Evolutionary conservation across 2,888 invertebrate species (phyloP).

Genomic region (Arrhopalites spinosus): DNA sequence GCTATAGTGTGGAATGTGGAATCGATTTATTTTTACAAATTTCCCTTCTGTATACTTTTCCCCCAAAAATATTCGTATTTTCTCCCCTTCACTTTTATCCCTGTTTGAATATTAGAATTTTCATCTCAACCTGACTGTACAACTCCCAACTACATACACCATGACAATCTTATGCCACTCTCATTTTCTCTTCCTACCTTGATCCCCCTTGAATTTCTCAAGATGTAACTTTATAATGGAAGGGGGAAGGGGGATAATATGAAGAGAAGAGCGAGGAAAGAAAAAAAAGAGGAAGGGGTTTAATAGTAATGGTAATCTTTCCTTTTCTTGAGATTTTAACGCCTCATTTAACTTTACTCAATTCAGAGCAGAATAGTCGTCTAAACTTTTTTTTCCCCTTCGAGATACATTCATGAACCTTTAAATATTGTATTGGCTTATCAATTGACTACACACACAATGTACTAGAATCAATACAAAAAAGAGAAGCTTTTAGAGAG

Average conservation of each 20-base stretch:
- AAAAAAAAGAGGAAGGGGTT: not conserved
- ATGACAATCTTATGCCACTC: not conserved
- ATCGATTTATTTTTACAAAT: slow-evolving; percentile 10
- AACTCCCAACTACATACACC: not conserved
- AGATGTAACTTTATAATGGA: not conserved
- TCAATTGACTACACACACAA: no score
- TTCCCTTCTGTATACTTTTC: not conserved
- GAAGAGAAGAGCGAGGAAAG: not conserved
- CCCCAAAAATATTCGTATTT: not conserved
- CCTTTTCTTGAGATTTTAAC: slow-evolving; percentile 39
- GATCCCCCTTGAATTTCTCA: not conserved
- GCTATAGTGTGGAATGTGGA: not conserved
- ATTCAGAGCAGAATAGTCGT: slow-evolving; percentile 6
- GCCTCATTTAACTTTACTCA: slow-evolving; percentile 41
- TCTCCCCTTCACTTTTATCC: not conserved
- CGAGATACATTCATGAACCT: not conserved
- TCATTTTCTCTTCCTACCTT: not conserved
- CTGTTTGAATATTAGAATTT: not conserved
- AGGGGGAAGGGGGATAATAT: not conserved
- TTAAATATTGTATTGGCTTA: not conserved
- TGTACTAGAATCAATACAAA: no score
- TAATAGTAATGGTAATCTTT: slow-evolving; percentile 32
- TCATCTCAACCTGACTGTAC: not conserved
- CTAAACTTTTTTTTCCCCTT: no score
- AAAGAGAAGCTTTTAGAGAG: no score